phyloP scores from a whole-genome alignment of 1,140 invertebrate species.

The Coptotermes formosanus region DNA sequence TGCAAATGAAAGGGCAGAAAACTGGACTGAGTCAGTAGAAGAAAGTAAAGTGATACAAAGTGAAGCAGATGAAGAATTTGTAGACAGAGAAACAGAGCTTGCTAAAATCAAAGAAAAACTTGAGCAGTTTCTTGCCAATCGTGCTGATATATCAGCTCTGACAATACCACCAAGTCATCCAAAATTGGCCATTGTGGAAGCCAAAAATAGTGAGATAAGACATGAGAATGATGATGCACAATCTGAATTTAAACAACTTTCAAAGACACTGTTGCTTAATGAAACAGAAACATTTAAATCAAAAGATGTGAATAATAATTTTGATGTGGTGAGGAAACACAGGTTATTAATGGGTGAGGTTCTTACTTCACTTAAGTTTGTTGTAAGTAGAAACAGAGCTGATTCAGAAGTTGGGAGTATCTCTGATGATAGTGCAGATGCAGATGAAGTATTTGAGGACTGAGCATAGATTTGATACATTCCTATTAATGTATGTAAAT shows the following conservation, averaged over 20 bases:
- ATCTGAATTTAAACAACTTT: background rate
- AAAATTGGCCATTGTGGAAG: background rate
- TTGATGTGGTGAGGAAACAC: background rate
- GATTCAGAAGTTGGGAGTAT: background rate
- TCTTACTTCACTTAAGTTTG: background rate
- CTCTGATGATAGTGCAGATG: background rate
- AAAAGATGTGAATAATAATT: background rate
- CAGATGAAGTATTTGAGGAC: background rate
- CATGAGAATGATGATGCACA: background rate
- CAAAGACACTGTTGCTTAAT: background rate
- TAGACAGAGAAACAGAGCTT: background rate
- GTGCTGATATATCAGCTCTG: background rate
- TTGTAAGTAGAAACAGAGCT: background rate
- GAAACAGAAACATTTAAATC: background rate
- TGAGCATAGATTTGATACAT: background rate
- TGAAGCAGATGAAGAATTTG: background rate
- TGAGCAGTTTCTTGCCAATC: background rate
- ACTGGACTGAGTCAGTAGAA: background rate
- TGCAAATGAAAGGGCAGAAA: background rate
- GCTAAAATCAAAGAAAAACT: background rate
- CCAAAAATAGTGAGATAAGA: background rate
- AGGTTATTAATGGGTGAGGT: constrained; percentile 3
- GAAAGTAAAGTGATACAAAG: background rate
- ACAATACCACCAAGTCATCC: background rate
- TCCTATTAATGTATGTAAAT: background rate